Evolutionary conservation across 2,113 vertebrate species (phyloP).

Genomic region (Haemorhous mexicanus): DNA sequence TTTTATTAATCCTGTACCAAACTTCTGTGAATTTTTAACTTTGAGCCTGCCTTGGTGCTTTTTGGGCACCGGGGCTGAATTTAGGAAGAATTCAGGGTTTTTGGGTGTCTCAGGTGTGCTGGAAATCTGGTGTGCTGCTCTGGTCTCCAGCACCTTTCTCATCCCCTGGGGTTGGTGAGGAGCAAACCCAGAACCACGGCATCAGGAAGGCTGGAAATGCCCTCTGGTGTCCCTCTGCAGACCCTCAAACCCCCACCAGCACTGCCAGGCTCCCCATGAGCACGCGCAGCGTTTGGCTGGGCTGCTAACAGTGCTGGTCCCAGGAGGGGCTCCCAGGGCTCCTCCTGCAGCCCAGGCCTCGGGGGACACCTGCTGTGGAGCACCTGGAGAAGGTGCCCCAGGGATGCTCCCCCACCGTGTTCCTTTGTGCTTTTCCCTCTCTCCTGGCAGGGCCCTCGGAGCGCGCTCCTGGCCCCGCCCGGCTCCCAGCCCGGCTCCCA

Average conservation of each 20-base stretch:
- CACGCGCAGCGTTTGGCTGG: accelerated
- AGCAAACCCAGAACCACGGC: not conserved
- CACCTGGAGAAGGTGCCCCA: accelerated
- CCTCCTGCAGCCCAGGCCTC: not conserved
- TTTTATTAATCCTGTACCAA: not conserved
- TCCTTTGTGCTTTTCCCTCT: not conserved
- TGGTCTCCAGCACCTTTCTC: not conserved
- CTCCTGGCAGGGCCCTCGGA: not conserved
- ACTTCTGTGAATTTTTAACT: not conserved
- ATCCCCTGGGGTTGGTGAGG: not conserved
- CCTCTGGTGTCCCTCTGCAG: accelerated
- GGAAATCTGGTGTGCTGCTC: not conserved
- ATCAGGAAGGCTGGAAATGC: not conserved
- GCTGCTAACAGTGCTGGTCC: not conserved
- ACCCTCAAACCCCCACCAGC: not conserved
- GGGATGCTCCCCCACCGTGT: not conserved
- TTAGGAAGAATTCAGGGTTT: not conserved
- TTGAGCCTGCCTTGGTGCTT: not conserved
- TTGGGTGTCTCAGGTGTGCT: not conserved
- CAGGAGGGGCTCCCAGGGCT: not conserved
- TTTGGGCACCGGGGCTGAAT: not conserved
- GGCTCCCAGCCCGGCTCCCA: slow-evolving; percentile 66
- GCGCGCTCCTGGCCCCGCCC: slow-evolving; percentile 62
- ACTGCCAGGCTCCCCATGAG: not conserved
- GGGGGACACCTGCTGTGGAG: not conserved